These are phyloP conservation scores for Enteromius mattozi DNA, from an alignment of 2,797 vertebrate species.

Conservation along the genomic window DNA sequence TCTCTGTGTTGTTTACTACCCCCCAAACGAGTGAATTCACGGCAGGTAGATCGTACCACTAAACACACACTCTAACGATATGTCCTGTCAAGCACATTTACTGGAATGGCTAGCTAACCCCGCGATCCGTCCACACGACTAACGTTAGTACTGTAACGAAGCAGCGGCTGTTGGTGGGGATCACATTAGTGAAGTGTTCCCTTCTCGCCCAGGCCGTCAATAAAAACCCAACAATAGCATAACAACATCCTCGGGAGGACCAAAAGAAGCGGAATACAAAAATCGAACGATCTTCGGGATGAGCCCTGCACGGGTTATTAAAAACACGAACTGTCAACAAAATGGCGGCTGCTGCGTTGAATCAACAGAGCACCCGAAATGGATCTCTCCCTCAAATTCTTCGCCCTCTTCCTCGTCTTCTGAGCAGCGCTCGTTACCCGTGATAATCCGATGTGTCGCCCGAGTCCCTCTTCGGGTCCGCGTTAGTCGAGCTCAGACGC, in stretches of 20 bases:
- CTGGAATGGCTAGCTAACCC: slow-evolving; percentile 47
- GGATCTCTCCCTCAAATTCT: slow-evolving; percentile 76
- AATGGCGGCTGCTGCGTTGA: slow-evolving; percentile 85
- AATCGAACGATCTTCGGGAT: slow-evolving; percentile 62
- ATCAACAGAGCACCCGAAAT: slow-evolving; percentile 86
- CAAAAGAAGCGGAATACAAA: slow-evolving; percentile 48
- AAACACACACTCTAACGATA: not conserved
- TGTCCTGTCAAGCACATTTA: slow-evolving; percentile 60
- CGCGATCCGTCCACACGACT: slow-evolving; percentile 46
- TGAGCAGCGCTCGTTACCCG: slow-evolving; percentile 67
- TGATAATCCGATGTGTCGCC: slow-evolving; percentile 67
- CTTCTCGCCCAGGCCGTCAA: slow-evolving; percentile 2
- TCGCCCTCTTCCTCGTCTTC: slow-evolving; percentile 66
- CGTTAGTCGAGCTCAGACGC: slow-evolving; percentile 77
- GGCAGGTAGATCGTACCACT: not conserved
- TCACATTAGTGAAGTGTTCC: slow-evolving; percentile 36
- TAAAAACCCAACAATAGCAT: slow-evolving; percentile 25
- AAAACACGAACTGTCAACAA: slow-evolving; percentile 87
- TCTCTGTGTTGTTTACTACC: slow-evolving; percentile 22
- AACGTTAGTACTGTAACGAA: slow-evolving; percentile 41
- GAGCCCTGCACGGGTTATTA: slow-evolving; percentile 77
- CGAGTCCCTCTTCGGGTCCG: slow-evolving; percentile 67
- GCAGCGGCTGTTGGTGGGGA: slow-evolving; percentile 44
- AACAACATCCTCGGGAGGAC: not conserved
- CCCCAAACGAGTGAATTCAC: not conserved